Conservation (phyloP, 1,140 invertebrate genomes). For the Bombus confusus region DNA sequence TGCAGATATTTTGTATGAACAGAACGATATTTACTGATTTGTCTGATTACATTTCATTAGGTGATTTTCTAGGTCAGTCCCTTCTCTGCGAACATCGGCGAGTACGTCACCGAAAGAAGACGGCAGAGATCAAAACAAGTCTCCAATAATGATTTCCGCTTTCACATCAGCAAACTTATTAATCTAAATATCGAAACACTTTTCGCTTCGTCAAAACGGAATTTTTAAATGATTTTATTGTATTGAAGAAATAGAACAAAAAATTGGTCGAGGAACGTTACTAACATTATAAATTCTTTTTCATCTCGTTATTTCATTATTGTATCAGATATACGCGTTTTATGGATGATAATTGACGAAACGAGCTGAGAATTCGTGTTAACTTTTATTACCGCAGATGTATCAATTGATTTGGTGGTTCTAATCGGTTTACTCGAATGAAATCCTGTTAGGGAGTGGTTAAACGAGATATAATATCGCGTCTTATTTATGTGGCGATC, state of each 20-base stretch:
- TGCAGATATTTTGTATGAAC: neutral
- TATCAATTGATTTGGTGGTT: neutral
- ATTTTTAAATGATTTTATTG: neutral
- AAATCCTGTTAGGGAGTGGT: conserved; percentile 55
- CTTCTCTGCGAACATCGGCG: neutral
- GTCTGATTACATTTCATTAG: conserved; percentile 2
- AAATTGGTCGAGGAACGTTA: neutral
- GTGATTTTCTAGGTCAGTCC: neutral
- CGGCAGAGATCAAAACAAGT: neutral
- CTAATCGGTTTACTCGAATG: conserved; percentile 35
- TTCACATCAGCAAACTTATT: no score
- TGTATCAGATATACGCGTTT: neutral
- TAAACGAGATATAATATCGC: conserved; percentile 59
- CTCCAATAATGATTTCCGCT: neutral
- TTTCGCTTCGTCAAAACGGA: neutral
- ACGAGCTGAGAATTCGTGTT: neutral
- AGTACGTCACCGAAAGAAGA: neutral
- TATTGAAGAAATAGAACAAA: neutral
- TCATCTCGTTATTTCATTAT: neutral
- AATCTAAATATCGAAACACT: neutral
- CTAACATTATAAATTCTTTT: neutral
- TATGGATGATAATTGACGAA: neutral
- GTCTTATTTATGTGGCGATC: conserved; percentile 56
- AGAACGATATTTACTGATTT: neutral
- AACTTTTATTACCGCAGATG: neutral